phyloP scores from a whole-genome alignment of 2,797 vertebrate species.

The Todus mexicanus region DNA sequence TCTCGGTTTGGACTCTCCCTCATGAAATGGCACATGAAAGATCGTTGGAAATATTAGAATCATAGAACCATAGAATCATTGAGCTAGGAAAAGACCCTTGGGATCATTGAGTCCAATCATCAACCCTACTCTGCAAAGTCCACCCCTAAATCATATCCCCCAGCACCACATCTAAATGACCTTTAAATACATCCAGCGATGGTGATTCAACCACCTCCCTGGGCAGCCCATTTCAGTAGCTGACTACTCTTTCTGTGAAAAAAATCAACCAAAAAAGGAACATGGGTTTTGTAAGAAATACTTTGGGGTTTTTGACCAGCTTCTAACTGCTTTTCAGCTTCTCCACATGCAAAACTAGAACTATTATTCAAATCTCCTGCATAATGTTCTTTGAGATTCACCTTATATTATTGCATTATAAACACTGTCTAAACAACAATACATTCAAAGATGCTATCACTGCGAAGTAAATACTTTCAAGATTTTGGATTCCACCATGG shows the following conservation, averaged over 20 bases:
- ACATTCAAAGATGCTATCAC: not conserved
- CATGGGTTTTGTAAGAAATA: constrained; percentile 21
- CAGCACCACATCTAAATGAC: too few relatives aligned
- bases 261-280: constrained; percentile 52
- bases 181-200: too few relatives aligned
- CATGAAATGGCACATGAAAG: not conserved
- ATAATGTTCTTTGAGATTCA: not conserved
- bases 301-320: constrained; percentile 7
- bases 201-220: too few relatives aligned
- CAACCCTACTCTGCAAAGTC: too few relatives aligned
- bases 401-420: not conserved
- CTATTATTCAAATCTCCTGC: not conserved
- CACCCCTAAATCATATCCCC: too few relatives aligned
- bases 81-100: too few relatives aligned
- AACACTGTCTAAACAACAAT: not conserved
- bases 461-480: not conserved
- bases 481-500: not conserved
- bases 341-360: not conserved
- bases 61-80: too few relatives aligned
- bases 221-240: too few relatives aligned
- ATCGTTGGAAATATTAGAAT: not conserved
- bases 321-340: not conserved
- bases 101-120: too few relatives aligned
- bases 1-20: constrained; percentile 38
- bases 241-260: too few relatives aligned